Conservation (phyloP, 2,888 invertebrate species). For the Himalopsyche japonica region DNA sequence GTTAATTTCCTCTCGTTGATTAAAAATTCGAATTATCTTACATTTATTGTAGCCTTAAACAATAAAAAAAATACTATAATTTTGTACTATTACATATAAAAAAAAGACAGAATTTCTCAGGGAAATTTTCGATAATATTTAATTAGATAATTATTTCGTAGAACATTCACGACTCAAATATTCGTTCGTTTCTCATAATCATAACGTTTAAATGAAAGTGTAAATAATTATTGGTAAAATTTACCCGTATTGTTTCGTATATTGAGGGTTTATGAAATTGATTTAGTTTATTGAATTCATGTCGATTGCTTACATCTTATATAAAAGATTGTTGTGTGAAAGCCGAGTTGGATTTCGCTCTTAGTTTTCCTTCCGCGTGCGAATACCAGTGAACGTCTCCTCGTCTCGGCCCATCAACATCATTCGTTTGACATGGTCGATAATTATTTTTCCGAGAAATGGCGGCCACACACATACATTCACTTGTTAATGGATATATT, state of each 20-base stretch:
- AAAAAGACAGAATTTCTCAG: no score
- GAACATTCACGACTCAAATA: no score
- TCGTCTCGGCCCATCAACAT: neutral
- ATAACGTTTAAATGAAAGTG: no score
- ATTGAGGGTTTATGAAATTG: neutral
- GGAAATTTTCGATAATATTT: no score
- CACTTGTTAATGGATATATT: neutral
- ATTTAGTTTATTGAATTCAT: neutral
- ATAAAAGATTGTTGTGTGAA: neutral
- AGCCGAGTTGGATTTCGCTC: neutral
- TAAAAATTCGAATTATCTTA: no score
- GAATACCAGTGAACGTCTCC: neutral
- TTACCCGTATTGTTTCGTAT: neutral
- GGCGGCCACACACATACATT: neutral
- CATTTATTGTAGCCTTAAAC: no score
- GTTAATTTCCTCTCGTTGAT: no score
- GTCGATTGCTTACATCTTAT: neutral
- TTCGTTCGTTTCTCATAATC: no score
- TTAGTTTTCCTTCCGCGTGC: constrained; percentile 5
- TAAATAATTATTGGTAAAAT: neutral
- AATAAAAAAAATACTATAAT: no score
- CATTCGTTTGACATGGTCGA: constrained; percentile 29
- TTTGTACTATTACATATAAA: no score
- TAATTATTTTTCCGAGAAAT: constrained; percentile 34
- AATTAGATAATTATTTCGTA: no score